phyloP scores from a whole-genome alignment of 1,140 invertebrate species.

The Ceratosolen solmsi region DNA sequence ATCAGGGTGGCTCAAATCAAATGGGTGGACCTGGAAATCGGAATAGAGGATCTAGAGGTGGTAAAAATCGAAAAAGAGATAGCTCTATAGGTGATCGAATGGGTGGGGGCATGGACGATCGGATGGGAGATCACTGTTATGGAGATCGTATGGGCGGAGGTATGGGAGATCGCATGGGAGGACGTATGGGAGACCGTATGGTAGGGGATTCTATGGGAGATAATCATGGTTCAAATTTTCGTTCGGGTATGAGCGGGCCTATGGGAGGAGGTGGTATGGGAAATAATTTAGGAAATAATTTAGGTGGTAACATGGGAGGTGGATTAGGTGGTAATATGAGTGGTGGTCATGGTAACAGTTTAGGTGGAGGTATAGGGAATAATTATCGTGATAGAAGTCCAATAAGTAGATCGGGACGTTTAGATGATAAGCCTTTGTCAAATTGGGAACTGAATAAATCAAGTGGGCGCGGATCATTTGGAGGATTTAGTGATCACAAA shows the following conservation, averaged over 20 bases:
- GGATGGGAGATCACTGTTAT: conserved; percentile 25
- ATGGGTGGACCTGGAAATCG: conserved; percentile 34
- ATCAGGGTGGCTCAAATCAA: conserved; percentile 28
- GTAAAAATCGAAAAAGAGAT: conserved; percentile 47
- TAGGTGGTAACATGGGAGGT: conserved; percentile 50
- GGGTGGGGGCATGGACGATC: conserved; percentile 40
- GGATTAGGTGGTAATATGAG: conserved; percentile 30
- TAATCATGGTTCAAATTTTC: conserved; percentile 28
- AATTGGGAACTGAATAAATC: conserved; percentile 60
- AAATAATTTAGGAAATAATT: conserved; percentile 25
- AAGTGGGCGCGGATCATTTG: conserved; percentile 42
- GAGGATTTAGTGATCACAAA: conserved; percentile 54
- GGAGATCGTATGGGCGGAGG: not conserved
- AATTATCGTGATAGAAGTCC: conserved; percentile 70
- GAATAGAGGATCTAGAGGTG: conserved; percentile 36
- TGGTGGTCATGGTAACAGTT: conserved; percentile 25
- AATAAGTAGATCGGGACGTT: conserved; percentile 59
- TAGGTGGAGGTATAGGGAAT: conserved; percentile 53
- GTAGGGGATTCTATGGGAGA: conserved; percentile 41
- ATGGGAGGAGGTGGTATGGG: conserved; percentile 40
- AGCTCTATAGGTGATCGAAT: conserved; percentile 36
- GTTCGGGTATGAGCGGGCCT: conserved; percentile 43
- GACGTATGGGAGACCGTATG: conserved; percentile 52
- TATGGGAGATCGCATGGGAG: conserved; percentile 27
- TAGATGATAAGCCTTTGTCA: conserved; percentile 59